Evolutionary conservation across 2,797 vertebrate genomes (phyloP).

Genomic region (Lagothrix lagotricha): DNA sequence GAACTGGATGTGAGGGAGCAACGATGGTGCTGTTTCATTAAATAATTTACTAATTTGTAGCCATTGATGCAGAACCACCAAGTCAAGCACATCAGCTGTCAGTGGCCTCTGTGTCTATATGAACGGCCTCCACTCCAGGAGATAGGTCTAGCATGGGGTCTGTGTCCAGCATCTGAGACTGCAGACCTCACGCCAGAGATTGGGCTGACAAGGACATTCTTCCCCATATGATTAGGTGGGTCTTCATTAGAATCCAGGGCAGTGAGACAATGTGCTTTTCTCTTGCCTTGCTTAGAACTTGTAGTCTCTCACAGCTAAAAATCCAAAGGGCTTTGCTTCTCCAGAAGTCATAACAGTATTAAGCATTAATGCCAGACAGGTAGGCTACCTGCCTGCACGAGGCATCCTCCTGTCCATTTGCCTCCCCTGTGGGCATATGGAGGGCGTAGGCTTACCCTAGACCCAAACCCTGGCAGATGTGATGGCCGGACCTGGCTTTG

Average conservation of each 20-base stretch:
- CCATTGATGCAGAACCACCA: conserved; percentile 50
- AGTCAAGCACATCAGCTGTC: conserved; percentile 75
- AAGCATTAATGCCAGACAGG: conserved; percentile 75
- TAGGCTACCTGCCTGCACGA: conserved; percentile 66
- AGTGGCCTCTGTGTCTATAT: conserved; percentile 72
- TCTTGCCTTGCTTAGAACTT: conserved; percentile 74
- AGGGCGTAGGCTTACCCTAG: not conserved
- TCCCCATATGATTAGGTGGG: conserved; percentile 65
- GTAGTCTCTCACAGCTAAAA: conserved; percentile 74
- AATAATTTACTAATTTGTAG: conserved; percentile 77
- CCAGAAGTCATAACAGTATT: conserved; percentile 65
- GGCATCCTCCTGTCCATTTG: conserved; percentile 62
- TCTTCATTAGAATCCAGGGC: conserved; percentile 70
- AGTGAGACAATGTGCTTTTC: conserved; percentile 77
- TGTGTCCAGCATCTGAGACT: conserved; percentile 76
- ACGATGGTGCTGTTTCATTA: conserved; percentile 69
- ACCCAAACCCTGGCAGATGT: too few relatives aligned
- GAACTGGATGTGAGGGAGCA: conserved; percentile 60
- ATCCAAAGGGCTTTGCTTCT: conserved; percentile 53
- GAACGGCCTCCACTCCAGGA: conserved; percentile 65
- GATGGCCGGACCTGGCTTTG: too few relatives aligned
- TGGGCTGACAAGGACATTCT: conserved; percentile 59
- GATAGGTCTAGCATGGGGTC: conserved; percentile 64
- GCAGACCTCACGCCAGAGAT: conserved; percentile 75
- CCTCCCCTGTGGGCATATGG: conserved; percentile 65